A percentile compares a stretch with the other conserved stretches of the same genome.
Evolutionary conservation across 2,113 vertebrate genomes (phyloP).

Genomic region (Callopanchax toddi): DNA sequence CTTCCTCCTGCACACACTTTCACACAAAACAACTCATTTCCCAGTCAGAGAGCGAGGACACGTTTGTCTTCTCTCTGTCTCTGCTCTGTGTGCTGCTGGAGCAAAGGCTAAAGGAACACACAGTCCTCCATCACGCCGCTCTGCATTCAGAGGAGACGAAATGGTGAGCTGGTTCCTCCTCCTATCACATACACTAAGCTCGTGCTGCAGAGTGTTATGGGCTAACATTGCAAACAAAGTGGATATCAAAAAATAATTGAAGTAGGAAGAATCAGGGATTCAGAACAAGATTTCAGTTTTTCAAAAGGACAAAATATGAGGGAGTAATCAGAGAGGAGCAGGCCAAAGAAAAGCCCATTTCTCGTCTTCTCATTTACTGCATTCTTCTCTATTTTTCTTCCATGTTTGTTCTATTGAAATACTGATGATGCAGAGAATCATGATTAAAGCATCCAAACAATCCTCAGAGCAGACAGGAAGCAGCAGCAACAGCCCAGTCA

Average conservation of each 20-base stretch:
- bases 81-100: slow-evolving; percentile 54
- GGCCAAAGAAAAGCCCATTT: slow-evolving; percentile 13
- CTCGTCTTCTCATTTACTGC: background rate
- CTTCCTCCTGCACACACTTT: slow-evolving; percentile 6
- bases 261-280: slow-evolving; percentile 37
- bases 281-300: slow-evolving; percentile 17
- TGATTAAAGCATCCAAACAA: slow-evolving; percentile 1
- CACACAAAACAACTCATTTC: slow-evolving; percentile 26
- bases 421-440: background rate
- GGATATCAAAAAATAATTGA: slow-evolving; percentile 49
- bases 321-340: slow-evolving; percentile 17
- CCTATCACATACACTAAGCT: slow-evolving; percentile 11
- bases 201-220: slow-evolving; percentile 16
- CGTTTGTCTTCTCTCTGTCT: slow-evolving; percentile 11
- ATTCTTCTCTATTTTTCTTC: background rate
- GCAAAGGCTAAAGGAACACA: slow-evolving; percentile 64
- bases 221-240: slow-evolving; percentile 32
- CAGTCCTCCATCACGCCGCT: slow-evolving; percentile 52
- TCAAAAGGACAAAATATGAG: background rate
- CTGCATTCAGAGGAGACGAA: slow-evolving; percentile 30
- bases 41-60: slow-evolving; percentile 8
- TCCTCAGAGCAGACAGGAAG: slow-evolving; percentile 1
- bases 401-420: background rate
- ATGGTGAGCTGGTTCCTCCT: slow-evolving; percentile 21
- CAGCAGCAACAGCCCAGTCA: background rate